A percentile compares a stretch with the other conserved stretches of the same genome.
Evolutionary conservation across 2,888 invertebrate species (phyloP).

Genomic region (Glyphotaelius pellucidus): DNA sequence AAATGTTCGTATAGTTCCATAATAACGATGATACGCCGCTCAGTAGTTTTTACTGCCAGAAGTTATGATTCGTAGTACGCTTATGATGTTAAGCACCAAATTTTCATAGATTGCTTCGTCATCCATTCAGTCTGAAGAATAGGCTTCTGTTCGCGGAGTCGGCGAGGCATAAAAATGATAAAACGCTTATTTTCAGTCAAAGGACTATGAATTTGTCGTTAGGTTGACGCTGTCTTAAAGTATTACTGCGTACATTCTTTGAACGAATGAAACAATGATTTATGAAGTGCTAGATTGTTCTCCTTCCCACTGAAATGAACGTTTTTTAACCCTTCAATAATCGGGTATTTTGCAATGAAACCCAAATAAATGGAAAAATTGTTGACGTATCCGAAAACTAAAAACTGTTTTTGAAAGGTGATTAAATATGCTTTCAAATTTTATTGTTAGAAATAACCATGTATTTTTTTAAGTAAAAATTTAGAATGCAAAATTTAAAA

Average conservation of each 20-base stretch:
- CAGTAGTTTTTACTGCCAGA: constrained; percentile 37
- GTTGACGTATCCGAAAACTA: too few relatives aligned
- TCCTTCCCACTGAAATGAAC: not conserved
- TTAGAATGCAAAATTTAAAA: too few relatives aligned
- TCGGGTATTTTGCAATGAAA: too few relatives aligned
- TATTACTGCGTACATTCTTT: constrained; percentile 29
- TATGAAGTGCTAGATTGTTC: not conserved
- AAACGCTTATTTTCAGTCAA: constrained; percentile 39
- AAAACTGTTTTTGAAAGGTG: too few relatives aligned
- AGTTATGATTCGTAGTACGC: constrained; percentile 31
- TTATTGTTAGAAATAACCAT: too few relatives aligned
- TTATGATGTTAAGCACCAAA: constrained; percentile 41
- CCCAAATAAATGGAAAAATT: too few relatives aligned
- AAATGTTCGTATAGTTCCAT: constrained; percentile 27
- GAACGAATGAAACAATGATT: constrained; percentile 11
- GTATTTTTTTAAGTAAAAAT: too few relatives aligned
- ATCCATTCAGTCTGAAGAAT: constrained; percentile 23
- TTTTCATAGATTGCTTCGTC: constrained; percentile 30
- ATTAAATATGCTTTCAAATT: too few relatives aligned
- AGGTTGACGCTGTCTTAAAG: constrained; percentile 4
- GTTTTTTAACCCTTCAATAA: too few relatives aligned
- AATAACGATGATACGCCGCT: constrained; percentile 34
- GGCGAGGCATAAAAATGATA: constrained; percentile 44
- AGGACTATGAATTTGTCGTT: constrained; percentile 35
- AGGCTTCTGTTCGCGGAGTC: constrained; percentile 4